Conservation (phyloP, 2,797 vertebrate species). For the Hemibagrus guttatus region DNA sequence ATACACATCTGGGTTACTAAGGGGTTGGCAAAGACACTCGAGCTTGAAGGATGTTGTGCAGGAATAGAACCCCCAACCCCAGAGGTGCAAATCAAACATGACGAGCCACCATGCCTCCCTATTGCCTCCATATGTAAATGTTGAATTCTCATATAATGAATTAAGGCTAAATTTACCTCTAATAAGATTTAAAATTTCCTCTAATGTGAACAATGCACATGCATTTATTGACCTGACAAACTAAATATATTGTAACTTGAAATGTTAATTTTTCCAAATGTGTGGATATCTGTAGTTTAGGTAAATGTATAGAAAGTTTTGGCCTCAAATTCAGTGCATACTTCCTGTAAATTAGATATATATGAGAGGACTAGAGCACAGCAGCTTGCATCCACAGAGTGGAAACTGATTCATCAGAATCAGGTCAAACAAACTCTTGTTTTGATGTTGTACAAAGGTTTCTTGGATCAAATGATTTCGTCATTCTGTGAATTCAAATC, state of each 20-base stretch:
- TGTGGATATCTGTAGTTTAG: not conserved
- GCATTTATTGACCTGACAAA: not conserved
- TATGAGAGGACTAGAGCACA: not conserved
- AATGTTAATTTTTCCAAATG: not conserved
- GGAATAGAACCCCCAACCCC: too few relatives aligned
- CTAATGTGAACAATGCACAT: not conserved
- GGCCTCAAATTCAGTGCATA: not conserved
- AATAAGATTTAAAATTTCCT: not conserved
- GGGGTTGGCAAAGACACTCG: not conserved
- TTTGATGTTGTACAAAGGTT: constrained; percentile 5
- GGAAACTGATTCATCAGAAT: constrained; percentile 20
- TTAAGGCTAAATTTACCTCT: not conserved
- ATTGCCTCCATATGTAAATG: too few relatives aligned
- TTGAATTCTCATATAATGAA: not conserved
- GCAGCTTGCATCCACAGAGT: constrained; percentile 7
- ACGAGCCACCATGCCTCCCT: too few relatives aligned
- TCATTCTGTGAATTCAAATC: constrained; percentile 12
- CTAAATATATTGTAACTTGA: not conserved
- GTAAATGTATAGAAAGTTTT: not conserved
- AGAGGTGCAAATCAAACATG: too few relatives aligned
- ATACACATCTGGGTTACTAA: not conserved
- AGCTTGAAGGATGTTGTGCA: not conserved
- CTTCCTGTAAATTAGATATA: not conserved
- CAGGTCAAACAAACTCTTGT: not conserved
- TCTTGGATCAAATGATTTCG: not conserved